These are phyloP conservation scores for Eumacrocentrus americanus DNA, from an alignment of 2,888 invertebrate genomes.

Conservation along the genomic window DNA sequence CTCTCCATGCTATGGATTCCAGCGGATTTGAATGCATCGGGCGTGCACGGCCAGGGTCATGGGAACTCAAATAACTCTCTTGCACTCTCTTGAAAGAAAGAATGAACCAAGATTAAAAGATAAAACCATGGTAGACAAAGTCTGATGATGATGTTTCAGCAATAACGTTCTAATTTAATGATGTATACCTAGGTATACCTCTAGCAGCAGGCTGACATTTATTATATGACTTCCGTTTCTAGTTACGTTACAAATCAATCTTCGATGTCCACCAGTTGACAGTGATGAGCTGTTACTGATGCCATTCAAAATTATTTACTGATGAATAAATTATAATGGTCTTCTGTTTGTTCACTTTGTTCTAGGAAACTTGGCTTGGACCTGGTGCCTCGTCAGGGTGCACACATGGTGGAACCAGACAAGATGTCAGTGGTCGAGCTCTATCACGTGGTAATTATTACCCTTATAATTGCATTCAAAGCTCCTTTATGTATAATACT, in stretches of 20 bases:
- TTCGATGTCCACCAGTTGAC: too few species aligned
- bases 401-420: slow-evolving; percentile 89
- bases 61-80: slow-evolving; percentile 45
- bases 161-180: too few species aligned
- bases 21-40: slow-evolving; percentile 44
- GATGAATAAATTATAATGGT: not conserved
- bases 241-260: too few species aligned
- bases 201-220: not conserved
- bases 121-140: too few species aligned
- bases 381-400: slow-evolving; percentile 87
- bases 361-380: slow-evolving; percentile 89
- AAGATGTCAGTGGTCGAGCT: slow-evolving; percentile 87
- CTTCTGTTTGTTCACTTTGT: too few species aligned
- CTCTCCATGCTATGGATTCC: slow-evolving; percentile 27
- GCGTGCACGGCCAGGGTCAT: slow-evolving; percentile 44
- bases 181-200: not conserved
- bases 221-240: not conserved
- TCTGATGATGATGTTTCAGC: too few species aligned
- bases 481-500: not conserved
- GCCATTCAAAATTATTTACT: slow-evolving; percentile 2
- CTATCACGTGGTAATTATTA: slow-evolving; percentile 78
- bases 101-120: too few species aligned
- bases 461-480: not conserved
- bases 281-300: too few species aligned
- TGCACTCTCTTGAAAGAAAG: too few species aligned